phyloP scores from a whole-genome alignment of 2,113 vertebrate species.

The Chaetura pelagica region DNA sequence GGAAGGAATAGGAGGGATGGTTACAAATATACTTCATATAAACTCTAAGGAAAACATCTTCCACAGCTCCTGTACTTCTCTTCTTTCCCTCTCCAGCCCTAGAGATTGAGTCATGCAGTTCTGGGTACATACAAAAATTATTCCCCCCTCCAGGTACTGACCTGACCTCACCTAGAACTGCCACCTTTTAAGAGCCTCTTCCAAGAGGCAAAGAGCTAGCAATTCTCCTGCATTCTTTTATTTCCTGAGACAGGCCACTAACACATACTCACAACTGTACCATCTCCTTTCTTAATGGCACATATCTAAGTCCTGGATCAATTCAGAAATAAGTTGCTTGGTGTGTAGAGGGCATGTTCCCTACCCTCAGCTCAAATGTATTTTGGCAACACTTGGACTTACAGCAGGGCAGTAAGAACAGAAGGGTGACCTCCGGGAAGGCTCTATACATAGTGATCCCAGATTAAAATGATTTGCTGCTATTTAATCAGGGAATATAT shows the following conservation, averaged over 20 bases:
- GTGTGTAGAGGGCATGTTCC: neutral
- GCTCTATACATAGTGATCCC: neutral
- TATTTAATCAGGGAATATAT: neutral
- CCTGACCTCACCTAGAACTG: neutral
- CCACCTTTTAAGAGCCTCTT: neutral
- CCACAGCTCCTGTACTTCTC: neutral
- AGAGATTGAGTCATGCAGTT: neutral
- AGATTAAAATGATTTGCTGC: neutral
- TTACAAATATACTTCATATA: neutral
- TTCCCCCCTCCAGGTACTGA: neutral
- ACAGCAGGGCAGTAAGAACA: neutral
- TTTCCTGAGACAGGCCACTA: neutral
- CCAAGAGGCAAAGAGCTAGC: neutral
- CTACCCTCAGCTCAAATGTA: neutral
- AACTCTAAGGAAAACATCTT: neutral
- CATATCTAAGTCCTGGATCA: neutral
- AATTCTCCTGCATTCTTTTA: neutral
- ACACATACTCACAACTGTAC: rapidly evolving
- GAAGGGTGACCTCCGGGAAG: neutral
- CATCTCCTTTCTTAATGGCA: neutral
- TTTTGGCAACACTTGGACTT: neutral
- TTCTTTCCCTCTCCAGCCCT: neutral
- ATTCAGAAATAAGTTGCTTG: neutral
- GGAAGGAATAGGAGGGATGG: neutral
- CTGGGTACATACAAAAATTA: neutral